Conservation (phyloP, 1,140 invertebrate species). For the Halesus radiatus region DNA sequence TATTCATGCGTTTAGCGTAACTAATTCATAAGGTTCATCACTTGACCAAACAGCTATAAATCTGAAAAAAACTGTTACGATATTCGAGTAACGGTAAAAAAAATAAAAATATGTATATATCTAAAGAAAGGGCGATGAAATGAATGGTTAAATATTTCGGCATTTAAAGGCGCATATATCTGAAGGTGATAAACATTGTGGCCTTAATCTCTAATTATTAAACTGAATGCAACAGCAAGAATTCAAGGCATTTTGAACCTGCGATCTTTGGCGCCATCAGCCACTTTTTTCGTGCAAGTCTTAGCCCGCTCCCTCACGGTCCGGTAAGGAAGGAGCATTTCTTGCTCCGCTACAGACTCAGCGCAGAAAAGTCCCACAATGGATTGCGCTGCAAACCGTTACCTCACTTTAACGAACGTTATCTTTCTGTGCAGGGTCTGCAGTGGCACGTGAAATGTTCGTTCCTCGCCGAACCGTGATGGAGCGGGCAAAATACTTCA, state of each 20-base stretch:
- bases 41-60: not conserved
- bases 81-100: not conserved
- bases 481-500: not conserved
- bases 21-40: not conserved
- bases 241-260: slow-evolving; percentile 11
- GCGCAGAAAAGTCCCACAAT: no score
- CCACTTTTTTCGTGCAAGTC: slow-evolving; percentile 25
- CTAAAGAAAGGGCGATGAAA: not conserved
- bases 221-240: not conserved
- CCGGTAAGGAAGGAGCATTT: no score
- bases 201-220: slow-evolving; percentile 36
- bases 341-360: no score
- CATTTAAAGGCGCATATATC: no score
- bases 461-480: no score
- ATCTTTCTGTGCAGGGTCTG: no score
- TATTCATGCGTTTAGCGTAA: not conserved
- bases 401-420: no score
- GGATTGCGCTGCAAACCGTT: no score
- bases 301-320: no score
- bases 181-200: slow-evolving; percentile 24
- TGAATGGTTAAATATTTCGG: no score
- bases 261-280: not conserved
- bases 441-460: no score
- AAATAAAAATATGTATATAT: not conserved
- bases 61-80: not conserved